phyloP scores from a whole-genome alignment of 1,140 invertebrate species.

The Fopius arisanus region DNA sequence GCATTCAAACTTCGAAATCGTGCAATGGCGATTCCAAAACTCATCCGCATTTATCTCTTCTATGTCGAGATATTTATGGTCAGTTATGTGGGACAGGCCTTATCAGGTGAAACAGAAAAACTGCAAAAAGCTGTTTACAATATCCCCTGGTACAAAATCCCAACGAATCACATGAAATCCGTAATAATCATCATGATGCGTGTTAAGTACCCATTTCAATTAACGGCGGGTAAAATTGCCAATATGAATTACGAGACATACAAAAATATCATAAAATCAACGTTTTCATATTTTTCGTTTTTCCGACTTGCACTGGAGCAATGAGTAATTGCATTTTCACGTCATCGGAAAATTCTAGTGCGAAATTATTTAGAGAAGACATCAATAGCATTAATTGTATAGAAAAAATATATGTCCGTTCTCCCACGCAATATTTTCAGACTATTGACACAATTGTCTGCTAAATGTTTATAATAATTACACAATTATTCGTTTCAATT shows the following conservation, averaged over 20 bases:
- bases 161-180: background rate
- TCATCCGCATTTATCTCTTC: background rate
- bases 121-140: slow-evolving; percentile 8
- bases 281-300: slow-evolving; percentile 8
- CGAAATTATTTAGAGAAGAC: no score
- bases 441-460: no score
- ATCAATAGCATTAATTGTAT: no score
- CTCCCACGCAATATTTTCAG: no score
- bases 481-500: no score
- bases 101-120: background rate
- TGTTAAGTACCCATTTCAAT: slow-evolving; percentile 7
- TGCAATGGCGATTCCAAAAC: background rate
- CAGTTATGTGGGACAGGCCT: background rate
- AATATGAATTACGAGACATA: slow-evolving; percentile 13
- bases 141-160: slow-evolving; percentile 25
- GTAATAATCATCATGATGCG: slow-evolving; percentile 5
- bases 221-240: background rate
- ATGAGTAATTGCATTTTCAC: background rate
- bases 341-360: background rate
- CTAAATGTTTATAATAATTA: no score
- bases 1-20: background rate
- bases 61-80: slow-evolving; percentile 7
- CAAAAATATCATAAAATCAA: background rate
- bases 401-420: no score
- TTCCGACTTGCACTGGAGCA: background rate